These are phyloP conservation scores for Ictalurus punctatus DNA, from an alignment of 2,113 vertebrate species.

Conservation along the genomic window DNA sequence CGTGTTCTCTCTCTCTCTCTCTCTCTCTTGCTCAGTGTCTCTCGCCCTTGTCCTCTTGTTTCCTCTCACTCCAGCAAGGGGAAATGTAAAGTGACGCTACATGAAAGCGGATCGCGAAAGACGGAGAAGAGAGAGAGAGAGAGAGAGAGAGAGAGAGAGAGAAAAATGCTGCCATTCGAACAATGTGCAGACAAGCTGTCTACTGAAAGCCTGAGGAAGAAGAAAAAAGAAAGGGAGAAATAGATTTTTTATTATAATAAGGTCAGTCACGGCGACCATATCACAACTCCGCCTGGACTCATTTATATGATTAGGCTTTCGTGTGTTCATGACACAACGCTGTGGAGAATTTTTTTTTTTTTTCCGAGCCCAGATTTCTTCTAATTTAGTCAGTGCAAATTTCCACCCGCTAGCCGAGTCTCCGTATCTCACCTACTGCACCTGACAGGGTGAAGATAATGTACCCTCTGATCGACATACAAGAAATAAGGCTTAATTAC, in stretches of 20 bases:
- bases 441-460: not conserved
- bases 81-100: conserved; percentile 40
- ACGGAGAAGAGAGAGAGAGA: not conserved
- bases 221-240: not conserved
- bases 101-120: conserved; percentile 38
- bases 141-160: not conserved
- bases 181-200: not conserved
- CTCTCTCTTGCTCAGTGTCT: not conserved
- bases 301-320: not conserved
- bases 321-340: not conserved
- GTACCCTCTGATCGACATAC: not conserved
- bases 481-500: not conserved
- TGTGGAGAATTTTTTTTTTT: not conserved
- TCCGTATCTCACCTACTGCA: not conserved
- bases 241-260: not conserved
- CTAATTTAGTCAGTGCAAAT: not conserved
- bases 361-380: not conserved
- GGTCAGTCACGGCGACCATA: not conserved
- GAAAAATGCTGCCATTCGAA: not conserved
- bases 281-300: not conserved
- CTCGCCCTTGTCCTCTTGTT: conserved; percentile 1
- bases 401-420: not conserved
- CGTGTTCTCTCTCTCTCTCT: not conserved
- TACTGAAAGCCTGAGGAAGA: not conserved
- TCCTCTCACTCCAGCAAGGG: conserved; percentile 2